Evolutionary conservation across 1,140 invertebrate genomes (phyloP), one percentile per base, ranked within the genome.

Genomic region (Macrotrachela quadricornifera): DNA sequence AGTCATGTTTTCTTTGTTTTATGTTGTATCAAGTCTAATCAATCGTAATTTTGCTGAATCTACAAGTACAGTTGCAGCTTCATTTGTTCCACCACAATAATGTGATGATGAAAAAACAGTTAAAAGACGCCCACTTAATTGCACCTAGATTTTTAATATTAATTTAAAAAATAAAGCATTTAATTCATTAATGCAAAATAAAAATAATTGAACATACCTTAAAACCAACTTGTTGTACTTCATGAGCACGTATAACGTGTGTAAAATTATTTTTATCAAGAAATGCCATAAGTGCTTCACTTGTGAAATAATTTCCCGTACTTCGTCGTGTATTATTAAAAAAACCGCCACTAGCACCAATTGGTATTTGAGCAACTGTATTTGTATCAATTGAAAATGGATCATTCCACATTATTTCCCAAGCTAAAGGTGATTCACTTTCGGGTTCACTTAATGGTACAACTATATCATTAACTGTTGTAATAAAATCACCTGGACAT

Each of bases 331-430:
- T 64, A 66, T 82, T 82, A 14, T 66, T 64, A 3, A 76, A 74
- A 70, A 81, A 82, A 3, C 80, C 80, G 56, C 76, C 71, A 58
- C 76, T 76, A 2, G 74, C 68, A 4, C 68, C 21, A 30, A 30
- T 30, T 2, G 21, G 21, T 30, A 30, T 4, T 30, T 30, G 21
- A 30, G 21, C 21, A 30, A 30, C 21, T 30, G 21, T 30, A 49
- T 15, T n/a, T 36, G 21, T 42, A 50, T 58, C 61, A 64, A 78
- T 77, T 70, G 75, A 30, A 44, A 80, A 63, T 13, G 80, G 80
- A 69, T 82, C 80, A 66, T 79, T 81, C 80, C 80, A 82, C 67
- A 82, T 74, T 1, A 81, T 65, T 59, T 82, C 79, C 80, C 80
- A 82, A 2, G 79, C 78, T 36, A 81, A 62, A 49, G 70, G 67